Evolutionary conservation across 2,113 vertebrate species (phyloP).

Genomic region (Sarotherodon lohbergeri): DNA sequence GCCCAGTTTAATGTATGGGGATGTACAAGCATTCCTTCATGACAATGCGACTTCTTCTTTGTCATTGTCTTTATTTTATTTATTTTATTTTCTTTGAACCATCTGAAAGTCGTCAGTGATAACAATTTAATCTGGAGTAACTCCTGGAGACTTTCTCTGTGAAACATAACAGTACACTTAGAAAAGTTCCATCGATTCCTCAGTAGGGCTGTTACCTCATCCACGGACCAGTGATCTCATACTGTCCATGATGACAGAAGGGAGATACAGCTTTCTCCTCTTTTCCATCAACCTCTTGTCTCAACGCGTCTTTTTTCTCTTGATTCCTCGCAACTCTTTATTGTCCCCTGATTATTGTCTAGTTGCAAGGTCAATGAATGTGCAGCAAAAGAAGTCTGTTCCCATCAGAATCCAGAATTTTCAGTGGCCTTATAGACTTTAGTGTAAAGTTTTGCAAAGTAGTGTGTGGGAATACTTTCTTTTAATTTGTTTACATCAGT

Average conservation of each 20-base stretch:
- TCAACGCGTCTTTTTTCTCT: background rate
- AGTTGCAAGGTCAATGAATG: accelerated
- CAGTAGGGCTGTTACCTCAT: background rate
- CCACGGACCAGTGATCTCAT: background rate
- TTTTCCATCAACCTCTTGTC: background rate
- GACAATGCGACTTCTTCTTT: background rate
- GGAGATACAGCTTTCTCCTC: background rate
- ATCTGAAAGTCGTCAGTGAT: background rate
- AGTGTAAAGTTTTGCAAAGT: background rate
- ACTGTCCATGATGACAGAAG: background rate
- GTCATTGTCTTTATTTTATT: background rate
- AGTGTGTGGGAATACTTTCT: background rate
- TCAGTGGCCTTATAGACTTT: background rate
- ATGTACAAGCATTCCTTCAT: background rate
- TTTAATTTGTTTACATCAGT: background rate
- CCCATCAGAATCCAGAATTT: background rate
- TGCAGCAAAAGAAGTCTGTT: background rate
- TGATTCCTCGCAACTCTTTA: background rate
- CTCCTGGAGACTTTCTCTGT: background rate
- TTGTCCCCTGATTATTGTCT: background rate
- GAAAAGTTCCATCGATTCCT: background rate
- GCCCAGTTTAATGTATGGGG: background rate
- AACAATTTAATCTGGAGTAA: background rate
- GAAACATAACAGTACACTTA: background rate
- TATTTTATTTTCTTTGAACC: background rate